Evolutionary conservation across 2,797 vertebrate genomes (phyloP), one percentile per base, ranked within the genome.

Genomic region (Alfaro cultratus): DNA sequence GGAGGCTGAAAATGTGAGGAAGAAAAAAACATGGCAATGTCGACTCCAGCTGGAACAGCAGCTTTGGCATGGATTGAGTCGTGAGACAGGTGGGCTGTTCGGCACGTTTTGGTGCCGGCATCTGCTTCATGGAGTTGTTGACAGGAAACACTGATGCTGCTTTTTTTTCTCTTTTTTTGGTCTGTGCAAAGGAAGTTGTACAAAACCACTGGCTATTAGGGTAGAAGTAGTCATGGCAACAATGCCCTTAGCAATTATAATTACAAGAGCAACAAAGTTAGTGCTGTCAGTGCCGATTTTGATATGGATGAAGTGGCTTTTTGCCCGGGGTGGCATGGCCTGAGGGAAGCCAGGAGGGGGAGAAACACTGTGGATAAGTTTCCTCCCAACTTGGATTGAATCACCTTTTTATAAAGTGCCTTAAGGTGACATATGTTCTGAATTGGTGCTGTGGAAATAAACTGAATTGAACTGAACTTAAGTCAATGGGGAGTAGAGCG

Each of bases 201-300:
- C 81, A 90, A 83, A 83, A 85, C 83, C 77, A 80, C 71, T 55
- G 82, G 90, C 79, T 89, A 75, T 85, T 89, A 82, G 88, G 86
- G 83, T 81, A 64, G 81, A 77, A 77, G 87, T 92, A 73, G 91
- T 91, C 90, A 92, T 92, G 87, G 91, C 78, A 93, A 94, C 92
- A 88, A 90, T 85, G 74, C 85, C 77, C 70, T 5, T 34, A 88
- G 88, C 83, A 88, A 85, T 90, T 88, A 80, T 72, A 81, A 86
- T 88, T 86, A 88, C 87, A 88, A 91, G 70, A 45, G 83, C 49
- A 76, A 78, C 71, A 43, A 81, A 72, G 55, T 83, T 87, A 80
- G 80, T 70, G 62, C 57, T 55, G 75, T 13, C 39, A 43, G 41
- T n/a, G 68, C 7, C 21, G 39, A 41, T 70, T 70, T 43, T 71